Evolutionary conservation across 2,113 vertebrate species (phyloP).

Genomic region (Colinus virginianus): DNA sequence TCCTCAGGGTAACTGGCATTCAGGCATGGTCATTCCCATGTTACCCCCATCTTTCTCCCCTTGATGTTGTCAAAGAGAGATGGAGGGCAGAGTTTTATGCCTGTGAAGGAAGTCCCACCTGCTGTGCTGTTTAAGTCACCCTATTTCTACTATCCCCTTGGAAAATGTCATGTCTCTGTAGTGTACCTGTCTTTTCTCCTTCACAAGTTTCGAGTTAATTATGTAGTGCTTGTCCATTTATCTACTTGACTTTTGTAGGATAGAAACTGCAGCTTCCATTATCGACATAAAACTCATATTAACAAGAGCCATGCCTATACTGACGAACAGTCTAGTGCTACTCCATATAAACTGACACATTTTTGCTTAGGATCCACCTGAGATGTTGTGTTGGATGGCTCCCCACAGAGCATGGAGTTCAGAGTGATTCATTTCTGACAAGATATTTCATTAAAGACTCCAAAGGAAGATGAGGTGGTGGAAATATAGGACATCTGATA

Average conservation of each 20-base stretch:
- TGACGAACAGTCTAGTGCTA: background rate
- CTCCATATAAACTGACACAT: background rate
- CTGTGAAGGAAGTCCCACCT: background rate
- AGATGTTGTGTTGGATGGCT: background rate
- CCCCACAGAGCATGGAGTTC: background rate
- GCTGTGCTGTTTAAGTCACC: fast-evolving
- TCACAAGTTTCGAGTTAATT: background rate
- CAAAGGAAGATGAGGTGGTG: background rate
- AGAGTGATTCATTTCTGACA: background rate
- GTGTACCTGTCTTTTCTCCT: background rate
- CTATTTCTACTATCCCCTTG: background rate
- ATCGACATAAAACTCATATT: background rate
- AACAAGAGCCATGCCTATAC: background rate
- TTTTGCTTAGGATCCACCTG: background rate
- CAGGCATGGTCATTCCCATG: background rate
- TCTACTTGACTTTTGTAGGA: background rate
- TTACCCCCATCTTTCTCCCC: background rate
- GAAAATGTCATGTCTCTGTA: background rate
- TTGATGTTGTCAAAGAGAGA: background rate
- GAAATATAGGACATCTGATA: background rate
- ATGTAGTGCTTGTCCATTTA: background rate
- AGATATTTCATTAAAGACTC: background rate
- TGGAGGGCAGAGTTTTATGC: background rate
- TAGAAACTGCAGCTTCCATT: background rate
- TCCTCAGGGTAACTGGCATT: background rate